Conservation (phyloP, 2,888 invertebrate genomes). For the Drosophila lutescens region DNA sequence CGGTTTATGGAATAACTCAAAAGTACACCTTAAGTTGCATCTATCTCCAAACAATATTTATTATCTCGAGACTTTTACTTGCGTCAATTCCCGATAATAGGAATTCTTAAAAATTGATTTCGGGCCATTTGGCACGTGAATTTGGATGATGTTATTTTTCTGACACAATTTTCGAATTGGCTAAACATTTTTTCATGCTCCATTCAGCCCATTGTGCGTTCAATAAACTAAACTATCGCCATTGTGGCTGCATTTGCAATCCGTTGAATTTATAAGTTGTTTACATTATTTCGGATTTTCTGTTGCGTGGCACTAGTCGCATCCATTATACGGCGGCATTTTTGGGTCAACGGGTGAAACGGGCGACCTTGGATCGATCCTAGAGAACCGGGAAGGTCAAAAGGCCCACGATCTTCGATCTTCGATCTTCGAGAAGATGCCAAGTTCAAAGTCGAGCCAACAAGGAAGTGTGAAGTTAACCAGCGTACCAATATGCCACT, state of each 20-base stretch:
- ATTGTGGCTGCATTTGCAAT: constrained; percentile 37
- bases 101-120: constrained; percentile 8
- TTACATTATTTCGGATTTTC: constrained; percentile 1
- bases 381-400: constrained; percentile 39
- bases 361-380: constrained; percentile 23
- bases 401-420: constrained; percentile 37
- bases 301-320: constrained; percentile 2
- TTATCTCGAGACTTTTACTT: neutral
- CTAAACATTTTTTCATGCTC: constrained; percentile 8
- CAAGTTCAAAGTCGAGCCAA: constrained; percentile 44
- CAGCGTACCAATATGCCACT: constrained; percentile 18
- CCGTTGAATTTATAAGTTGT: constrained; percentile 31
- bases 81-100: neutral
- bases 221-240: constrained; percentile 37
- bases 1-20: no score
- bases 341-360: constrained; percentile 34
- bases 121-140: constrained; percentile 10
- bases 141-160: constrained; percentile 16
- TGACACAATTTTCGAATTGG: constrained; percentile 28
- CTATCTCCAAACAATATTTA: neutral
- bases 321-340: constrained; percentile 17
- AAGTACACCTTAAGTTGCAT: no score
- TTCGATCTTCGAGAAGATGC: constrained; percentile 35
- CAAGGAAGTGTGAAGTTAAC: constrained; percentile 40
- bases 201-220: constrained; percentile 34